A percentile compares a stretch with the other conserved stretches of the same genome.
Conservation (phyloP, 2,113 vertebrate species). For the Melierax canorus region DNA sequence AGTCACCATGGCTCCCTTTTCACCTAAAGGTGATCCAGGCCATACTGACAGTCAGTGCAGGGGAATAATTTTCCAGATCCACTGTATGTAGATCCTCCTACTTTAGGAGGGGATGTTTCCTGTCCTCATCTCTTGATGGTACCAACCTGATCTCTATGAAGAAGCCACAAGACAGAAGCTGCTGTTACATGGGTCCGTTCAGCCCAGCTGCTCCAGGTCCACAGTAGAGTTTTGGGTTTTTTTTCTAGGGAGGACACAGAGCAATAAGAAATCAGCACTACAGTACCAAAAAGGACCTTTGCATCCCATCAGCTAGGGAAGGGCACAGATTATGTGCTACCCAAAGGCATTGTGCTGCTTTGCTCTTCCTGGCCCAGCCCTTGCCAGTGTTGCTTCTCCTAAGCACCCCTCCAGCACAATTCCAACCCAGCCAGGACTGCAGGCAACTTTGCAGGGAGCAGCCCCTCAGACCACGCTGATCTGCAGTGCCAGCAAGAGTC, state of each 20-base stretch:
- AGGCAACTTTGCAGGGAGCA: background rate
- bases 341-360: background rate
- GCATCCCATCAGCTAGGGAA: background rate
- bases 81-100: background rate
- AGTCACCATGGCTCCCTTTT: background rate
- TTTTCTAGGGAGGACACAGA: background rate
- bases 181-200: background rate
- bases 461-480: background rate
- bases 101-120: background rate
- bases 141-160: background rate
- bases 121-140: background rate
- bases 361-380: background rate
- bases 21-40: background rate
- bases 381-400: background rate
- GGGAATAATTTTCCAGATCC: background rate
- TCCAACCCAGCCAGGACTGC: background rate
- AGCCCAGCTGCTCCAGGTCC: background rate
- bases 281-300: background rate
- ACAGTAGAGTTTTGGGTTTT: rapidly evolving
- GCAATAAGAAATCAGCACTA: background rate
- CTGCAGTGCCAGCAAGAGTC: background rate
- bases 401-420: background rate
- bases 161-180: background rate
- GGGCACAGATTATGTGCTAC: background rate
- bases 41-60: background rate